Percentiles rank a stretch among this genome's conserved stretches.
These are phyloP conservation scores for Bombus impatiens DNA, from an alignment of 1,140 invertebrate species.

Conservation along the genomic window DNA sequence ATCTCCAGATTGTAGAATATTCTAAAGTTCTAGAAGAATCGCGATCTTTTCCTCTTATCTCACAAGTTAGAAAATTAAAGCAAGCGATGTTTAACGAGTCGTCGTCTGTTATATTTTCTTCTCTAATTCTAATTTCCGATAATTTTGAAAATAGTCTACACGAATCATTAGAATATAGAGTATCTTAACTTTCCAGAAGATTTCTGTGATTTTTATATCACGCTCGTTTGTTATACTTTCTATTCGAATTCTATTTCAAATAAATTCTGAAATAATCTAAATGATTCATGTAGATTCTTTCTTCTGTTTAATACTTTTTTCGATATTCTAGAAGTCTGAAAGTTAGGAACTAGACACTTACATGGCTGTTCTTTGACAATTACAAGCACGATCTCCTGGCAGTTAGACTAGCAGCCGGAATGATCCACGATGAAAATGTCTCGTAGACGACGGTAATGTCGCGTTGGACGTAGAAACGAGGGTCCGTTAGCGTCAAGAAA, in stretches of 20 bases:
- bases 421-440: constrained; percentile 66
- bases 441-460: constrained; percentile 61
- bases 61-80: neutral
- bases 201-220: neutral
- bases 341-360: neutral
- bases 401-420: constrained; percentile 30
- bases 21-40: too few species aligned
- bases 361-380: neutral
- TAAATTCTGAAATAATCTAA: neutral
- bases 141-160: neutral
- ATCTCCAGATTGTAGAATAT: too few species aligned
- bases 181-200: neutral
- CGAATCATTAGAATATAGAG: neutral
- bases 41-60: neutral
- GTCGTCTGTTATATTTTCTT: neutral
- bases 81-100: too few species aligned
- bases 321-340: neutral
- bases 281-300: neutral
- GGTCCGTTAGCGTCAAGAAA: constrained; percentile 71
- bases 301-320: neutral
- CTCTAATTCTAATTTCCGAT: neutral
- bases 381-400: neutral
- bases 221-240: too few species aligned
- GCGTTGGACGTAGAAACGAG: constrained; percentile 61
- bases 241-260: neutral